Evolutionary conservation across 1,140 invertebrate species (phyloP).

Genomic region (Listronotus bonariensis): DNA sequence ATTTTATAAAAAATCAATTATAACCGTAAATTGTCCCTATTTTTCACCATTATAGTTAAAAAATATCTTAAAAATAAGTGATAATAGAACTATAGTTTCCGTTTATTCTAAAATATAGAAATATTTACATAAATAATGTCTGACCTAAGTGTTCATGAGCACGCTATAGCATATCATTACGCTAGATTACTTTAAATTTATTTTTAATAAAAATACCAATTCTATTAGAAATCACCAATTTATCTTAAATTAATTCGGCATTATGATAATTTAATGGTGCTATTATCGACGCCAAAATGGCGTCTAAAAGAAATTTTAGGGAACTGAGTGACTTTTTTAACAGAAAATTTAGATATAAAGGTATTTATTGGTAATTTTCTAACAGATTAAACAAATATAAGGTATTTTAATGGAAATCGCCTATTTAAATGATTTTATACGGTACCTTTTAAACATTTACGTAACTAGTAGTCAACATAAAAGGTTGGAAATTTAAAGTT

Average conservation of each 20-base stretch:
- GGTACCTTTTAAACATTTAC: too few species aligned
- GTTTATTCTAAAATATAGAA: not conserved
- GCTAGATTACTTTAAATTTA: conserved; percentile 5
- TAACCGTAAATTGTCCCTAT: too few species aligned
- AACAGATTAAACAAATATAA: too few species aligned
- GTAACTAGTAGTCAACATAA: too few species aligned
- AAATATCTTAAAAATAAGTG: not conserved
- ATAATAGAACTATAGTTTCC: not conserved
- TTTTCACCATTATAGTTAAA: not conserved
- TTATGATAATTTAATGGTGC: conserved; percentile 2
- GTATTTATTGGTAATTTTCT: too few species aligned
- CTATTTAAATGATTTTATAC: too few species aligned
- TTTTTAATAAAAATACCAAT: conserved; percentile 13
- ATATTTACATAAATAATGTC: conserved; percentile 3
- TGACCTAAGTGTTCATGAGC: conserved; percentile 5
- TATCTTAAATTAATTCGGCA: not conserved
- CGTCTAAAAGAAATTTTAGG: not conserved
- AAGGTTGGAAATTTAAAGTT: too few species aligned
- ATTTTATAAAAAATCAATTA: too few species aligned
- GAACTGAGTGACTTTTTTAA: not conserved
- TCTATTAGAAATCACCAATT: not conserved
- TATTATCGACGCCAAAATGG: conserved; percentile 6
- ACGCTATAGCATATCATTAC: conserved; percentile 2
- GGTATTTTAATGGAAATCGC: too few species aligned
- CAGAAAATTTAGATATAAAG: too few species aligned